Conservation (phyloP, 2,113 vertebrate genomes). For the Pagrus major region DNA sequence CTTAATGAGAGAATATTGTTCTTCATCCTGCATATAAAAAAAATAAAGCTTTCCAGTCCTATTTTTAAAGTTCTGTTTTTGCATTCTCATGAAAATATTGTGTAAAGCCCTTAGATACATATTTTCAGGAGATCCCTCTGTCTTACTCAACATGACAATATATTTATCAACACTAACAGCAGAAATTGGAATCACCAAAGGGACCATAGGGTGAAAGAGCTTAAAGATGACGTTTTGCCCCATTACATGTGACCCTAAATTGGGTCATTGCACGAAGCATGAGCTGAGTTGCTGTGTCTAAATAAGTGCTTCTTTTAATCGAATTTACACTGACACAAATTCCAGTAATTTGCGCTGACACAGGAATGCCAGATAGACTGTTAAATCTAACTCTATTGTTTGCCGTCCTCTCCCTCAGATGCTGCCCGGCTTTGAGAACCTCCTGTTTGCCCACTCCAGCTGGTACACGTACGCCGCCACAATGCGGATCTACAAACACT, state of each 20-base stretch:
- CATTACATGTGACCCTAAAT: background rate
- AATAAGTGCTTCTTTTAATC: background rate
- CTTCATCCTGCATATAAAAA: background rate
- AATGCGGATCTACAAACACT: constrained; percentile 94
- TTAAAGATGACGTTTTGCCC: background rate
- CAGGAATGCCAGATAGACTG: background rate
- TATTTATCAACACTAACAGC: background rate
- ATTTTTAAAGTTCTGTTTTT: background rate
- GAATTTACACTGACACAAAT: background rate
- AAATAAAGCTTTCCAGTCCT: background rate
- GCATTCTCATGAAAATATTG: background rate
- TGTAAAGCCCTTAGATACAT: background rate
- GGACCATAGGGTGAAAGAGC: background rate
- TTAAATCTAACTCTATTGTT: background rate
- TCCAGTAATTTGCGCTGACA: background rate
- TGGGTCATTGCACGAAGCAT: background rate
- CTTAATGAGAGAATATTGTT: background rate
- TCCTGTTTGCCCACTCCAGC: constrained; percentile 93
- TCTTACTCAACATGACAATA: background rate
- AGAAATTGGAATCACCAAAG: background rate
- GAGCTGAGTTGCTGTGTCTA: background rate
- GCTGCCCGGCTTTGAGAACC: constrained; percentile 93
- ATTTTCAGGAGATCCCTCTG: background rate
- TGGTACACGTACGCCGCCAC: constrained; percentile 94
- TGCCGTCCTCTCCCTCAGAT: constrained; percentile 79